Conservation (phyloP, 2,888 invertebrate genomes). For the Pelosia muscerda region DNA sequence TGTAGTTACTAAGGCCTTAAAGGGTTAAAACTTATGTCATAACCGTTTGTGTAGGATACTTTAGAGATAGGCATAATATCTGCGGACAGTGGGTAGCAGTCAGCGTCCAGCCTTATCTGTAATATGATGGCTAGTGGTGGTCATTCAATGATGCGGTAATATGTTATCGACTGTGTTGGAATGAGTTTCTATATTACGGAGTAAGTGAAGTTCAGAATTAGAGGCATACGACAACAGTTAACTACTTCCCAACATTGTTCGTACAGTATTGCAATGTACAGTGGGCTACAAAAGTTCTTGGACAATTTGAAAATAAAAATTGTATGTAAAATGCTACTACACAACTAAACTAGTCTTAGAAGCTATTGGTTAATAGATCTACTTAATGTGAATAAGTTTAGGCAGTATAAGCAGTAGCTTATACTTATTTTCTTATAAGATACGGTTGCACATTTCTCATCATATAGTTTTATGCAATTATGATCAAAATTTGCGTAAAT, state of each 20-base stretch:
- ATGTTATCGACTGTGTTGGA: neutral
- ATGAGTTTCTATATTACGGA: neutral
- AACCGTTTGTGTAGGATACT: slow-evolving; percentile 21
- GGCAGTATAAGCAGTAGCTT: too few species aligned
- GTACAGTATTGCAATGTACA: neutral
- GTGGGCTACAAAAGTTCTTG: neutral
- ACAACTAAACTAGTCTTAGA: too few species aligned
- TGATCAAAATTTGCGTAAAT: too few species aligned
- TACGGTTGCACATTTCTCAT: too few species aligned
- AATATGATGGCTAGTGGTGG: slow-evolving; percentile 8
- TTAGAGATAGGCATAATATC: slow-evolving; percentile 20
- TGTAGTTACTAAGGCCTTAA: slow-evolving; percentile 6
- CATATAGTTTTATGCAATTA: too few species aligned
- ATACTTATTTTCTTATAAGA: too few species aligned
- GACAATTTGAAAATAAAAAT: too few species aligned
- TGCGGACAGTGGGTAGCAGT: slow-evolving; percentile 10
- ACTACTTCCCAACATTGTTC: neutral
- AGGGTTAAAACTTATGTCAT: slow-evolving; percentile 24
- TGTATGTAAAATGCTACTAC: too few species aligned
- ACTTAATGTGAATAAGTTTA: too few species aligned
- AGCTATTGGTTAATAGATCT: too few species aligned
- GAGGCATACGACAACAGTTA: neutral
- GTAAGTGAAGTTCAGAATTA: neutral
- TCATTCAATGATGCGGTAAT: slow-evolving; percentile 1
- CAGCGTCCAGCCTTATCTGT: slow-evolving; percentile 11